Evolutionary conservation across 2,113 vertebrate genomes (phyloP).

Genomic region (Gymnogyps californianus): DNA sequence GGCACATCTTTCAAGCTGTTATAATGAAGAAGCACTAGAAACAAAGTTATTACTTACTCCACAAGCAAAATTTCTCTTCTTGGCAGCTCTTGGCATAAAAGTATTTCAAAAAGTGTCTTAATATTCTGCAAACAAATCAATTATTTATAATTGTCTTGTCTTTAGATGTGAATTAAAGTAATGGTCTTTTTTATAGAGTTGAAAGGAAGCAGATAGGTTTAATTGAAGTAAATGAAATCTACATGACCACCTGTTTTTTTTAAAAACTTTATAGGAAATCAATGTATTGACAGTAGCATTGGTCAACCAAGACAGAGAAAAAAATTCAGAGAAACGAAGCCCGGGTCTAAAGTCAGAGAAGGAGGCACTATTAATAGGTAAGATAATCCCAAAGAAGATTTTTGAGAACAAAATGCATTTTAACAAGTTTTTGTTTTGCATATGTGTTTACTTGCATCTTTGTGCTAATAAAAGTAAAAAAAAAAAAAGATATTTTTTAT

Average conservation of each 20-base stretch:
- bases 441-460: background rate
- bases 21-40: background rate
- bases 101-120: background rate
- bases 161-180: slow-evolving; percentile 43
- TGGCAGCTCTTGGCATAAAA: background rate
- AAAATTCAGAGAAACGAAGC: slow-evolving; percentile 75
- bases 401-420: background rate
- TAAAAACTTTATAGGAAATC: slow-evolving; percentile 75
- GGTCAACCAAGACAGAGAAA: slow-evolving; percentile 81
- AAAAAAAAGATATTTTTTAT: background rate
- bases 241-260: slow-evolving; percentile 39
- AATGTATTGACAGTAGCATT: slow-evolving; percentile 80
- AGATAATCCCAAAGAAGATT: slow-evolving; percentile 18
- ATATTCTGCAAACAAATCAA: slow-evolving; percentile 30
- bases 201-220: slow-evolving; percentile 12
- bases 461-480: background rate
- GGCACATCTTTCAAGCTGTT: background rate
- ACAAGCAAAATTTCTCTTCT: background rate
- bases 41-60: background rate
- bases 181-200: slow-evolving; percentile 20
- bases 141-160: slow-evolving; percentile 49
- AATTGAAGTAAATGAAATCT: slow-evolving; percentile 23
- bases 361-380: slow-evolving; percentile 89
- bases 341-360: slow-evolving; percentile 84
- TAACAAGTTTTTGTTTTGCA: background rate